phyloP scores from a whole-genome alignment of 2,888 invertebrate species.

The Parnassius glacialis region DNA sequence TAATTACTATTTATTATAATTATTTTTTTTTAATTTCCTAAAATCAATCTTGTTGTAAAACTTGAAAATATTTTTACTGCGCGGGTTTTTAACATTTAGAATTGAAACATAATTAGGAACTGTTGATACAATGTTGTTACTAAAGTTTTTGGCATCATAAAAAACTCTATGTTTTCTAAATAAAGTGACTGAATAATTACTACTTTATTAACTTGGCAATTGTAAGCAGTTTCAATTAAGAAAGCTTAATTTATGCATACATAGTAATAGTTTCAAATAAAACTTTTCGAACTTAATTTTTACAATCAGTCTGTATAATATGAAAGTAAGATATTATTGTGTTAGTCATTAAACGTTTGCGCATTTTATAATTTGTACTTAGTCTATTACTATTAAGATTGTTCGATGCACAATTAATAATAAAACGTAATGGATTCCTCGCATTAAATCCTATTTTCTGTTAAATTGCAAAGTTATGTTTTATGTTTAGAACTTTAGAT shows the following conservation, averaged over 20 bases:
- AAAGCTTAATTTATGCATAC: background rate
- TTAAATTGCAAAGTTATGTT: background rate
- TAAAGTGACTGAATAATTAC: background rate
- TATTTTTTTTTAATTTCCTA: too few species aligned
- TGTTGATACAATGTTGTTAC: too few species aligned
- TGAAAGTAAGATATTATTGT: background rate
- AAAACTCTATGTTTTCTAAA: background rate
- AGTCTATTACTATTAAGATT: background rate
- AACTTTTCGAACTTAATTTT: background rate
- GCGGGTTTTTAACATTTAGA: too few species aligned
- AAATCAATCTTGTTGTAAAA: too few species aligned
- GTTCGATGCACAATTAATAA: background rate
- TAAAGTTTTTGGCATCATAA: too few species aligned
- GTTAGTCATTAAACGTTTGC: too few species aligned
- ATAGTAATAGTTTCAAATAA: background rate
- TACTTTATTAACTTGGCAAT: background rate
- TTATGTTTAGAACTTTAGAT: too few species aligned
- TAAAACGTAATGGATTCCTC: background rate
- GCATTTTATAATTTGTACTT: too few species aligned
- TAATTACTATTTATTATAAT: too few species aligned
- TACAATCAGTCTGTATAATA: background rate
- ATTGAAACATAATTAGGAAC: too few species aligned
- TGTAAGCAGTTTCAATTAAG: background rate
- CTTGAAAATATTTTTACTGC: too few species aligned
- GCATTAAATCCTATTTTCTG: background rate